Conservation (phyloP, 1,140 invertebrate genomes). For the Heliconius eleuchia region DNA sequence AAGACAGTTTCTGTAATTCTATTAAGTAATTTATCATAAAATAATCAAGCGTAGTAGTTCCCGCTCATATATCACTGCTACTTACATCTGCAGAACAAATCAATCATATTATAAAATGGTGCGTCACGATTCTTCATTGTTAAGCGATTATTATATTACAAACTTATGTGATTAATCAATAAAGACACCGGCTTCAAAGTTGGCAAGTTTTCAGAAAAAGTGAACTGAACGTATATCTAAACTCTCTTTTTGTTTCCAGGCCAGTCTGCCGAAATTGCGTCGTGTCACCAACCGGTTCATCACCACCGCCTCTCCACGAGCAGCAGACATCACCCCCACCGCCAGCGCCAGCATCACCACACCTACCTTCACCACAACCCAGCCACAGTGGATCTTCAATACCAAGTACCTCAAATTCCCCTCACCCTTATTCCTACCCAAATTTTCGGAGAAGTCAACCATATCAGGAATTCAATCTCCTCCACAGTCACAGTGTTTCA, state of each 20-base stretch:
- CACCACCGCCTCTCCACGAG: constrained; percentile 67
- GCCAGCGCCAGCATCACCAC: constrained; percentile 59
- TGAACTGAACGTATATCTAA: background rate
- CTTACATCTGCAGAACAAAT: background rate
- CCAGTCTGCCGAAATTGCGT: constrained; percentile 83
- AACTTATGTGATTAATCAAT: background rate
- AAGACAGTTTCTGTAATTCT: background rate
- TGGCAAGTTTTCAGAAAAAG: background rate
- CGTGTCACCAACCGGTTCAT: constrained; percentile 72
- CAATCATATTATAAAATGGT: constrained; percentile 16
- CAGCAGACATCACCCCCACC: constrained; percentile 63
- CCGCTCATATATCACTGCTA: constrained; percentile 25
- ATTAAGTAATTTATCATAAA: constrained; percentile 12
- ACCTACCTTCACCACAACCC: constrained; percentile 62
- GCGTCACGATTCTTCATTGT: constrained; percentile 16
- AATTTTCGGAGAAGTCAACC: constrained; percentile 61
- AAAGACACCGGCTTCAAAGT: background rate
- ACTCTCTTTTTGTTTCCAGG: constrained; percentile 72
- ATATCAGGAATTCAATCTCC: constrained; percentile 56
- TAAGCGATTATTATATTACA: background rate
- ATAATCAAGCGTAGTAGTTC: background rate
- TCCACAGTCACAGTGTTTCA: constrained; percentile 60
- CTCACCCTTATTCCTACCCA: constrained; percentile 65
- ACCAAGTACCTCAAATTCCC: constrained; percentile 66
- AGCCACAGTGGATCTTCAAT: constrained; percentile 65